These are phyloP conservation scores for Drosophila pandora DNA, from an alignment of 1,140 invertebrate species.

Conservation along the genomic window DNA sequence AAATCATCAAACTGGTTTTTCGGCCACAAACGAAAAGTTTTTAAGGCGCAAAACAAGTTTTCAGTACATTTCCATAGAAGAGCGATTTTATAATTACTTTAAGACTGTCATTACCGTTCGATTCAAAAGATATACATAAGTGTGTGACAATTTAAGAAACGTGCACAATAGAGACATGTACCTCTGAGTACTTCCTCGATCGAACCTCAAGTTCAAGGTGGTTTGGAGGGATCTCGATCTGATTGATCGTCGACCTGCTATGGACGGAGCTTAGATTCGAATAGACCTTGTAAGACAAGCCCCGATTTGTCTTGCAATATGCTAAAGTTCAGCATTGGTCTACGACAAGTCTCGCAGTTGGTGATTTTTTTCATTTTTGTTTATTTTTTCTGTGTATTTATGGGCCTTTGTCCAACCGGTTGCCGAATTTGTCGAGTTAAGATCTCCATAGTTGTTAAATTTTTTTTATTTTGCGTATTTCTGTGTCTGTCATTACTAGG, in stretches of 20 bases:
- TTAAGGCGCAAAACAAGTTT: conserved; percentile 58
- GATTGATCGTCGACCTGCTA: conserved; percentile 24
- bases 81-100: conserved; percentile 29
- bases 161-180: conserved; percentile 6
- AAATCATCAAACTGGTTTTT: conserved; percentile 63
- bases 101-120: conserved; percentile 10
- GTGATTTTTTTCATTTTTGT: conserved; percentile 20
- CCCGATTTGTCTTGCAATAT: conserved; percentile 63
- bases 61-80: conserved; percentile 54
- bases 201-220: conserved; percentile 42
- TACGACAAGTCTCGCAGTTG: conserved; percentile 19
- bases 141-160: conserved; percentile 35
- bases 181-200: conserved; percentile 27
- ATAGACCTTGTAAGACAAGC: conserved; percentile 61
- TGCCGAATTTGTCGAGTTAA: conserved; percentile 63
- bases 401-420: conserved; percentile 61
- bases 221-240: not conserved
- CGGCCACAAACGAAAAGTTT: conserved; percentile 38
- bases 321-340: conserved; percentile 69
- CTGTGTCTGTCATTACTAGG: conserved; percentile 23
- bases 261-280: not conserved
- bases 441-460: conserved; percentile 35
- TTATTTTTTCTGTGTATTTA: conserved; percentile 27
- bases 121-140: conserved; percentile 1
- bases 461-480: conserved; percentile 29